These are phyloP conservation scores for Horisme vitalbata DNA, from an alignment of 2,888 invertebrate species.

Conservation along the genomic window DNA sequence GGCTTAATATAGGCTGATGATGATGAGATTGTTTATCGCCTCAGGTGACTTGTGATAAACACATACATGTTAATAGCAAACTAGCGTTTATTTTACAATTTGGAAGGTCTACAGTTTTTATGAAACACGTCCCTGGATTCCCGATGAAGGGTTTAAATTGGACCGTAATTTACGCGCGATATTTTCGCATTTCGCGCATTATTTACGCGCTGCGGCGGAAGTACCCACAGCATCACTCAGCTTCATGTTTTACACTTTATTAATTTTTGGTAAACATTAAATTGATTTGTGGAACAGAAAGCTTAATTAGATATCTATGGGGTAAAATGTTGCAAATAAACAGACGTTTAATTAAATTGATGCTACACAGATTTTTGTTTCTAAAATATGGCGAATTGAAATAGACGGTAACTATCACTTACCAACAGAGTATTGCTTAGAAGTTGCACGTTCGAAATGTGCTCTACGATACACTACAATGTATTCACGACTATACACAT, in stretches of 20 bases:
- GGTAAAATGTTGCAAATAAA: neutral
- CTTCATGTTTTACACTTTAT: constrained; percentile 8
- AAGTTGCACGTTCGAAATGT: no score
- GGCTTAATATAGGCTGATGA: no score
- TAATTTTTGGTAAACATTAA: constrained; percentile 17
- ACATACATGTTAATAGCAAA: no score
- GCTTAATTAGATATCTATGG: neutral
- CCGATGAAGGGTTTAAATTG: constrained; percentile 20
- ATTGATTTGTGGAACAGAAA: neutral
- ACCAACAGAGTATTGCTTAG: no score
- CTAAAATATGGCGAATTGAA: no score
- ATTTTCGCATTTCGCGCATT: constrained; percentile 18
- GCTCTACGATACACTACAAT: no score
- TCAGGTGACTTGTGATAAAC: no score
- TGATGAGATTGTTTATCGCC: no score
- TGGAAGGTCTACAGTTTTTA: neutral
- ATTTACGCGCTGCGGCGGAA: constrained; percentile 15
- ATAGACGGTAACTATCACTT: no score
- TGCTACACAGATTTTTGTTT: no score
- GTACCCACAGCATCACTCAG: constrained; percentile 8
- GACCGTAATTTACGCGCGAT: constrained; percentile 16
- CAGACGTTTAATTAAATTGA: no score
- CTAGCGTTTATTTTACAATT: neutral
- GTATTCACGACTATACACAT: no score
- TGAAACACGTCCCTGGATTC: constrained; percentile 11